Base-by-base conservation (phyloP, 2,797 vertebrate species). In the Parotocinclus haroldoi region DNA sequence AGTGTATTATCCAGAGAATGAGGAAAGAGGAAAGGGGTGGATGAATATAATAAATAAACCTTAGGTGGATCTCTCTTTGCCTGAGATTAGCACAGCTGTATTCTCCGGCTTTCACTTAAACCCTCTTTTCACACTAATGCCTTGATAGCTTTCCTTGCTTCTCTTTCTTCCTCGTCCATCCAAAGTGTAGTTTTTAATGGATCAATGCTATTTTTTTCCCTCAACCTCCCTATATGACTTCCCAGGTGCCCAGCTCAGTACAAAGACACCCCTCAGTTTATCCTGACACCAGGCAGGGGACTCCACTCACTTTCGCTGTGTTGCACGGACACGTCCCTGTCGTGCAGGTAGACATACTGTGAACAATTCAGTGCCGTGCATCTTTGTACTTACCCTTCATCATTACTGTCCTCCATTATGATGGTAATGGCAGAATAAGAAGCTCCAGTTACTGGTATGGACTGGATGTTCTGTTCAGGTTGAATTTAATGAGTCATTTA, bases 221-320 rank as follows among this genome's bases (percentile, higher is more conserved):
- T 77, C 58, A 76, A 76, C 70, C 66, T 76, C 60, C 83, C 80
- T 84, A 81, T 89, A 77, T 89, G 83, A 85, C 79, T 82, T 83
- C 86, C 87, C 92, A 99, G 97, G 96, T 99, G 88, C 94, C 97
- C 91, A 96, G 93, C 92, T 93, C 95, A 90, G 93, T 95, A 88
- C 96, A 98, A 92, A 98, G 93, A 93, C 94, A 94, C 89, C 96
- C 95, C 91, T 99, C 96, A 90, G 94, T 99, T 90, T 97, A 98
- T 87, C 95, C 95, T 9, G 97, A 99, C 93, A 97, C 94, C 71
- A 94, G 95, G 87, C 97, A 99, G 92, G 97, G 93, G 93, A 98
- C 97, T 81, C 91, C 97, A 85, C 92, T 99, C 91, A 99, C 95
- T 81, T 98, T 99, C 84, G 96, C 97, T 83, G 96, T 99, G 91